phyloP scores from a whole-genome alignment of 2,113 vertebrate species.

The Oenanthe oenanthe region DNA sequence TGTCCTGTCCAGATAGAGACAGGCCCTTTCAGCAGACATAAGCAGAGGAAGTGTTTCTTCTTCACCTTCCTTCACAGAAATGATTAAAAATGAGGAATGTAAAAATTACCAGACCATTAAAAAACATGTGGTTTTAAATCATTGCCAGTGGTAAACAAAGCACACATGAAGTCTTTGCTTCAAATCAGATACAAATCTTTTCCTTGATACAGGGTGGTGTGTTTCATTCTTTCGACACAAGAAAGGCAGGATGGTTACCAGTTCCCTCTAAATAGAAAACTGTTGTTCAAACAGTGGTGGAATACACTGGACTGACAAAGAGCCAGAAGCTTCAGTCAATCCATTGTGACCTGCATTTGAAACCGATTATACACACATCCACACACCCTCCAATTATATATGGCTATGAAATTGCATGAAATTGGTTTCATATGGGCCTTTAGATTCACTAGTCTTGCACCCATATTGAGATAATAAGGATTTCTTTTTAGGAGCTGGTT shows the following conservation, averaged over 20 bases:
- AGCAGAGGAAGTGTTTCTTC: background rate
- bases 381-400: conserved; percentile 27
- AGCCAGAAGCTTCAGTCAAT: conserved; percentile 9
- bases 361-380: conserved; percentile 57
- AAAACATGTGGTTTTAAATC: background rate
- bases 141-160: background rate
- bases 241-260: conserved; percentile 3
- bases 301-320: conserved; percentile 2
- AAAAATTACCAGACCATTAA: background rate
- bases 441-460: conserved; percentile 51
- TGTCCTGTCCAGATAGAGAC: background rate
- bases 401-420: conserved; percentile 65
- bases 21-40: background rate
- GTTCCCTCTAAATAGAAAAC: conserved; percentile 45
- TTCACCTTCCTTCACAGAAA: background rate
- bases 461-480: conserved; percentile 74
- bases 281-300: conserved; percentile 45
- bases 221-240: conserved; percentile 34
- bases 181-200: conserved; percentile 9
- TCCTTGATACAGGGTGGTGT: background rate
- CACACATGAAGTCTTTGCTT: background rate
- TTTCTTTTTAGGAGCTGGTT: conserved; percentile 58
- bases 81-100: background rate
- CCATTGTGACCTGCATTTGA: conserved; percentile 67
- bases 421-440: conserved; percentile 73